Conservation (phyloP, 2,888 invertebrate genomes). For the Trisateles emortualis region DNA sequence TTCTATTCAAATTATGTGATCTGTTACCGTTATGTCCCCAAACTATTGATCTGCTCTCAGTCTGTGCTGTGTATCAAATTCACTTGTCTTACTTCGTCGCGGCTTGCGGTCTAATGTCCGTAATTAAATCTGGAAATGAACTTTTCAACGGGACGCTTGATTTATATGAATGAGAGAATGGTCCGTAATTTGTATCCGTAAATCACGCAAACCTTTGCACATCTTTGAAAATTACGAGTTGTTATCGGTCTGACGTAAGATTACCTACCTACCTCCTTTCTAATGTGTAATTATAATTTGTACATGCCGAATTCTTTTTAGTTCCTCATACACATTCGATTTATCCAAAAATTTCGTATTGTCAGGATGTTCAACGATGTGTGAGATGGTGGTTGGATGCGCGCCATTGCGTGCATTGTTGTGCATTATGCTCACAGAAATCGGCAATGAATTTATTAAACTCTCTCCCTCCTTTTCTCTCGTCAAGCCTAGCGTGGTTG, state of each 20-base stretch:
- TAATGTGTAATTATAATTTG: constrained; percentile 12
- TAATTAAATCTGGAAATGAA: constrained; percentile 45
- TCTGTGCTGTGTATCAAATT: constrained; percentile 51
- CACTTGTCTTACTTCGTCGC: constrained; percentile 33
- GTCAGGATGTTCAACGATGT: constrained; percentile 68
- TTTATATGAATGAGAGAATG: constrained; percentile 25
- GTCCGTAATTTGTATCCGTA: constrained; percentile 23
- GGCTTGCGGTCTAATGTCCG: constrained; percentile 37
- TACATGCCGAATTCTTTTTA: not conserved
- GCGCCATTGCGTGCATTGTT: constrained; percentile 69
- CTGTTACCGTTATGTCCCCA: constrained; percentile 48
- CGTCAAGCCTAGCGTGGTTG: constrained; percentile 38
- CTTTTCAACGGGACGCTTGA: constrained; percentile 24
- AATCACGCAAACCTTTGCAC: constrained; percentile 27
- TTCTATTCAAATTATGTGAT: constrained; percentile 23
- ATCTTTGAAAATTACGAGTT: constrained; percentile 20
- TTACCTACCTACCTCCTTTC: constrained; percentile 1
- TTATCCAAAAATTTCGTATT: constrained; percentile 28
- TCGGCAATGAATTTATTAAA: constrained; percentile 56
- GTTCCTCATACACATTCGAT: not conserved
- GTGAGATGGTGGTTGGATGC: constrained; percentile 65
- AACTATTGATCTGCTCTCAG: constrained; percentile 43
- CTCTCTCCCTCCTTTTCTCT: constrained; percentile 57
- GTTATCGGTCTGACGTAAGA: constrained; percentile 18
- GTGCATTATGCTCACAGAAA: constrained; percentile 50